Evolutionary conservation across 2,113 vertebrate species (phyloP), one percentile per base, ranked within the genome.

Genomic region (Bombycilla garrulus): DNA sequence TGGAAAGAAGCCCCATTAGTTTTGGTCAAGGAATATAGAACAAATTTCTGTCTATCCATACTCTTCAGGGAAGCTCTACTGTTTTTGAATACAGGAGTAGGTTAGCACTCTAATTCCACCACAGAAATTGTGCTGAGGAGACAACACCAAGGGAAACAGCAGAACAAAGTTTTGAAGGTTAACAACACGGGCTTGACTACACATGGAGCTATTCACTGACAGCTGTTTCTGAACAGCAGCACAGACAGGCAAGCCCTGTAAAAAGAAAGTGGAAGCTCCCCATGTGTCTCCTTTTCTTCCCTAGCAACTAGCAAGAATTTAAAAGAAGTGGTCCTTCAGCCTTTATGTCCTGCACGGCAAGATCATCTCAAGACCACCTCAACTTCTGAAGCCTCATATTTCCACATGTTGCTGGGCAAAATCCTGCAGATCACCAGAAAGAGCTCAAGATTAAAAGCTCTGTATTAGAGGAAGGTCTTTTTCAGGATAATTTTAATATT

Each of bases 171-270:
- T 94, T 26, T 78, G 44, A 17, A 84, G 56, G 69, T 88, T 91
- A 95, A 92, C 88, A 92, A 40, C 70, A 86, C 38, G 67, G 83
- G 80, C 51, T 88, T 84, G 64, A 58, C 91, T 78, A 72, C 88
- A 83, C 33, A 51, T 3, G 31, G 64, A 70, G 65, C 48, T 84
- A 93, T 73, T 93, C 79, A 83, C 57, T 21, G 29, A 71, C 13
- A 73, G 38, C 47, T 77, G 42, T 42, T 92, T 86, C 76, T 86
- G 54, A 88, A 86, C 3, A 92, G 65, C 40, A 79, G 73, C 65
- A 92, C 5, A 65, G 25, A 79, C 0, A 77, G 60, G 16, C 22
- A 92, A 88, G 50, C 6, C 33, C 33, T 31, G 10, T n/a, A 66
- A 86, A 81, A 92, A 56, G 44, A 38, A 77, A 88, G 70, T 4